Evolutionary conservation across 1,140 invertebrate species (phyloP), one percentile per base, ranked within the genome.

Genomic region (Portunus trituberculatus): DNA sequence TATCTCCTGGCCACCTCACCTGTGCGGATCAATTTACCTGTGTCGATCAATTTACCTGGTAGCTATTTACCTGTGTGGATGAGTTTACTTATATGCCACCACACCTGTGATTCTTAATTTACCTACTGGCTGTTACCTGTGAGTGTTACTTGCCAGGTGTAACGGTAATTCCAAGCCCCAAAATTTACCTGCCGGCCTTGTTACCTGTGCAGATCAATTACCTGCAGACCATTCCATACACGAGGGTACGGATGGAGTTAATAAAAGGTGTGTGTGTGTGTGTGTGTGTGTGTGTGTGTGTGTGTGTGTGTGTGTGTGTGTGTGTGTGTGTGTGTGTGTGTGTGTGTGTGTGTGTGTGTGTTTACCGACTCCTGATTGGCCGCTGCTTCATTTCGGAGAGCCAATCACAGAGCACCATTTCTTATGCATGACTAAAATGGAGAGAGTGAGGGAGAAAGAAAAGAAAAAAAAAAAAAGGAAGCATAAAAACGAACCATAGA

Each of bases 261-360:
- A 76, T 76, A 76, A n/a, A 76, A n/a, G 67, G 67, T n/a, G 31
- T 31, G 84, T 87, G 84, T 87, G 84, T 87, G 84, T 87, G 84
- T 87, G 84, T 87, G 84, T 87, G 39, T 87, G 84, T 87, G 84
- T 87, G 84, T 87, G 84, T 87, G 84, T 87, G 84, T 87, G 84
- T 87, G 84, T 87, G 84, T 87, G 84, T 87, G 84, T 87, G 84
- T 87, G 84, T 87, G 84, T 87, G 84, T 87, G 84, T 87, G 84
- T 31, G 84, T 31, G 29, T 8, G 31, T 31, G 84, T 59, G 52
- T 59, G 52, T 59, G 52, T 59, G 52, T 59, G 52, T 59, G 52
- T 59, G 52, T 59, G 52, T 59, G 52, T 59, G 52, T 59, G 52
- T 59, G 52, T 59, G 52, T 59, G 52, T 59, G 52, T 39, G 39